Evolutionary conservation across 2,888 invertebrate genomes (phyloP).

Genomic region (Oscheius sp.): DNA sequence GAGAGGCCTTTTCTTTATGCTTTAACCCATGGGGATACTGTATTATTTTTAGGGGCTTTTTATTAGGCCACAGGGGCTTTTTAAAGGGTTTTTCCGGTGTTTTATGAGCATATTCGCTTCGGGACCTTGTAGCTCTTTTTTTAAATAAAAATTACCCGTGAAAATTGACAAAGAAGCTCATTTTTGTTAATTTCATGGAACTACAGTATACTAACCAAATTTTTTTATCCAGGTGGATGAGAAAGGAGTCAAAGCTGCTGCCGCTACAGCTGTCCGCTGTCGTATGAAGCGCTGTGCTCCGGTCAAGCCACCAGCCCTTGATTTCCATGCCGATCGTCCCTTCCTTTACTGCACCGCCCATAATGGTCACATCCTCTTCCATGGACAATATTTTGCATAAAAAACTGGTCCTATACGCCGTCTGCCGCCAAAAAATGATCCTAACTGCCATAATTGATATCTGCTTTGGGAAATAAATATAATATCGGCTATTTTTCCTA

Average conservation of each 20-base stretch:
- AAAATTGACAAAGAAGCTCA: too few relatives aligned
- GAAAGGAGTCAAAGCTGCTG: conserved; percentile 63
- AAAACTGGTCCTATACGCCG: too few relatives aligned
- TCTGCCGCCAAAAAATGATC: too few relatives aligned
- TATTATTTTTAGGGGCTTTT: conserved; percentile 41
- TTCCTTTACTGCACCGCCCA: conserved; percentile 49
- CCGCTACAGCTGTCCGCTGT: conserved; percentile 45
- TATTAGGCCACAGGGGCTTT: not conserved
- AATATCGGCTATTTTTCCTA: too few relatives aligned
- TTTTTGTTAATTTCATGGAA: too few relatives aligned
- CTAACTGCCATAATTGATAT: too few relatives aligned
- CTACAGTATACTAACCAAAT: too few relatives aligned
- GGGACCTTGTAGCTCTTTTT: not conserved
- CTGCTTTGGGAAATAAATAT: too few relatives aligned
- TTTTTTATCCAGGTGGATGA: conserved; percentile 56
- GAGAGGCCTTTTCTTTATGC: conserved; percentile 59
- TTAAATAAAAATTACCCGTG: too few relatives aligned
- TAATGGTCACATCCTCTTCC: conserved; percentile 43
- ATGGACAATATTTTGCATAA: conserved; percentile 27
- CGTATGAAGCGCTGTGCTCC: not conserved
- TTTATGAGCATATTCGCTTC: too few relatives aligned
- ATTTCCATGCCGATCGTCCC: conserved; percentile 59
- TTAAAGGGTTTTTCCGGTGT: too few relatives aligned
- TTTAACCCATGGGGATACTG: conserved; percentile 41
- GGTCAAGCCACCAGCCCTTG: not conserved